Conservation (phyloP, 2,888 invertebrate genomes). For the Meiosimyza platycephala region DNA sequence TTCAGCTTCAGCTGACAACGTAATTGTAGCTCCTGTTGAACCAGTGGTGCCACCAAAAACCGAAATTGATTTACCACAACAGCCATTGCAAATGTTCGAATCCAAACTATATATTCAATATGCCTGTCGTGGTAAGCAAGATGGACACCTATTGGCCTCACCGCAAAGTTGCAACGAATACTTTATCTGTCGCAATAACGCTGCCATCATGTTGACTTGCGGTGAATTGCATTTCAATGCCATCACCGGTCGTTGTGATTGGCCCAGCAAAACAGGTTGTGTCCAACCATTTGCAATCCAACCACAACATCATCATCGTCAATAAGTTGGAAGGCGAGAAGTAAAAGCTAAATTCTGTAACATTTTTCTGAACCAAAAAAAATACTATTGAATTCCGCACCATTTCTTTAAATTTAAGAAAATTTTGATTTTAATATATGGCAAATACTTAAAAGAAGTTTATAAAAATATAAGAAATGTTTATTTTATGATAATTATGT, state of each 20-base stretch:
- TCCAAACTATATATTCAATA: slow-evolving; percentile 49
- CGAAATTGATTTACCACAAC: slow-evolving; percentile 1
- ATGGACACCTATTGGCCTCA: slow-evolving; percentile 59
- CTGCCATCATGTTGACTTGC: slow-evolving; percentile 53
- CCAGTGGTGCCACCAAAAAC: slow-evolving; percentile 19
- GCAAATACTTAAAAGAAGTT: slow-evolving; percentile 11
- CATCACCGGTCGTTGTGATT: slow-evolving; percentile 57
- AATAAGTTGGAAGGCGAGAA: background rate
- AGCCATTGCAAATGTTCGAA: slow-evolving; percentile 39
- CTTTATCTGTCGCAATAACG: slow-evolving; percentile 55
- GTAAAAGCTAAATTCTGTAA: slow-evolving; percentile 15
- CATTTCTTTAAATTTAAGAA: background rate
- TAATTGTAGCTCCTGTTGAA: background rate
- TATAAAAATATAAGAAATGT: slow-evolving; percentile 2
- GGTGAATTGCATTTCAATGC: slow-evolving; percentile 57
- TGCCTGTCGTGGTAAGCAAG: slow-evolving; percentile 54
- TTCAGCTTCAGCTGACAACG: background rate
- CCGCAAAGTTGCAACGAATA: slow-evolving; percentile 56
- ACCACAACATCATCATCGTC: too few species aligned
- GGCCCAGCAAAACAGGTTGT: slow-evolving; percentile 57
- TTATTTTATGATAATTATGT: too few species aligned
- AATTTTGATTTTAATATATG: slow-evolving; percentile 10
- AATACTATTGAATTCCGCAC: too few species aligned
- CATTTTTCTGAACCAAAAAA: background rate
- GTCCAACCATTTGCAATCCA: slow-evolving; percentile 42